phyloP scores from a whole-genome alignment of 2,113 vertebrate genomes.

The Cryptomyrus ogoouensis region DNA sequence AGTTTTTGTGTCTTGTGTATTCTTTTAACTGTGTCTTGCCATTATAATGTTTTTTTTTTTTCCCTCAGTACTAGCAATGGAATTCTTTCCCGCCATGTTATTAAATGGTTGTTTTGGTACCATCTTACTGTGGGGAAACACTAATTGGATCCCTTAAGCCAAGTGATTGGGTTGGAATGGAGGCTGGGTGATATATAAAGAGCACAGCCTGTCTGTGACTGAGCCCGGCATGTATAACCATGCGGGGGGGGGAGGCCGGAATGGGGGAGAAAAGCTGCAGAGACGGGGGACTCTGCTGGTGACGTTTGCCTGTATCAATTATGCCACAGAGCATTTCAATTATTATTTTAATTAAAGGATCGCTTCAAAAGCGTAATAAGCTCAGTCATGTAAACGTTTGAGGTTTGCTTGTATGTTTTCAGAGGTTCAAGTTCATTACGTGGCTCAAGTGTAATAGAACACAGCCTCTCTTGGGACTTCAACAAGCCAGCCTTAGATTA shows the following conservation, averaged over 20 bases:
- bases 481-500: background rate
- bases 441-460: background rate
- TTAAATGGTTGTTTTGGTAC: background rate
- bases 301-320: background rate
- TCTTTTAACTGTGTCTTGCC: background rate
- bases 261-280: background rate
- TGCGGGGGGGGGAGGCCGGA: background rate
- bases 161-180: background rate
- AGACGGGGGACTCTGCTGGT: background rate
- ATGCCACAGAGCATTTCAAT: background rate
- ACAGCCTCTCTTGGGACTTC: background rate
- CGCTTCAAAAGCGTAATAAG: background rate
- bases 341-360: background rate
- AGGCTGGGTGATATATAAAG: background rate
- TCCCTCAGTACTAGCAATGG: background rate
- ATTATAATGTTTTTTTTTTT: background rate
- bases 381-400: background rate
- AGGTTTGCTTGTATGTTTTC: background rate
- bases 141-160: slow-evolving; percentile 6
- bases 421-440: background rate
- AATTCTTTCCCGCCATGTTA: background rate
- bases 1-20: background rate
- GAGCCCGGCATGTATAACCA: background rate
- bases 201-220: background rate
- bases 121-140: background rate